These are phyloP conservation scores for Brachyrhaphis roseni DNA, from an alignment of 2,797 vertebrate genomes.

Conservation along the genomic window DNA sequence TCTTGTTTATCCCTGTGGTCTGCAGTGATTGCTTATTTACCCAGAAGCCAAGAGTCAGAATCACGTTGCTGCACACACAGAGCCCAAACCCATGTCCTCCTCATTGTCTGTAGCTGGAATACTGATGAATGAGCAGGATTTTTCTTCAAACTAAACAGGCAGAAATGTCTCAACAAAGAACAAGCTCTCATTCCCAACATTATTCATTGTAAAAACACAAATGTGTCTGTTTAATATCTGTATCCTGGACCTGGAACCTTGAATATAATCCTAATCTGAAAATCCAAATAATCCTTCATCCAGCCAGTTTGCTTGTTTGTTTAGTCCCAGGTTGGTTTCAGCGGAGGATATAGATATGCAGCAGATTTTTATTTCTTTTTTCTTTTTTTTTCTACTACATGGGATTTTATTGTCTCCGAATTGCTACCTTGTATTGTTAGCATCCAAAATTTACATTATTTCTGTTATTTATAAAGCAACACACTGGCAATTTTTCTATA, in stretches of 20 bases:
- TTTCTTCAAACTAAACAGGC: neutral
- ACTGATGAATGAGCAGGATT: conserved; percentile 62
- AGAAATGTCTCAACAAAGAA: neutral
- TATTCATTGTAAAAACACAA: conserved; percentile 23
- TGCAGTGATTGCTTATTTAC: conserved; percentile 56
- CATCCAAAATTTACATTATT: neutral
- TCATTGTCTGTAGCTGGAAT: conserved; percentile 69
- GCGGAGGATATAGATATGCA: conserved; percentile 10
- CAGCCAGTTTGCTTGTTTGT: conserved; percentile 23
- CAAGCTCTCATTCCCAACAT: conserved; percentile 18
- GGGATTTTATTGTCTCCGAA: conserved; percentile 13
- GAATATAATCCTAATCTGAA: conserved; percentile 56
- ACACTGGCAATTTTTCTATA: conserved; percentile 15
- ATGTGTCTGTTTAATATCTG: neutral
- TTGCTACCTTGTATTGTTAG: conserved; percentile 14
- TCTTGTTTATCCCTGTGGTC: conserved; percentile 37
- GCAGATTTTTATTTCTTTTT: neutral
- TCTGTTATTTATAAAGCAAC: conserved; percentile 48
- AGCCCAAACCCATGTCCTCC: conserved; percentile 34
- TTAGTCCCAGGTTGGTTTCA: conserved; percentile 15
- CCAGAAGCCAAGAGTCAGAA: conserved; percentile 52
- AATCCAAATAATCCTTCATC: conserved; percentile 36
- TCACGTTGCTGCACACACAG: conserved; percentile 35
- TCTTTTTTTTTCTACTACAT: neutral
- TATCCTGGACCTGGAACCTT: conserved; percentile 21